Conservation (phyloP, 2,797 vertebrate genomes). For the Anolis apletophallus region DNA sequence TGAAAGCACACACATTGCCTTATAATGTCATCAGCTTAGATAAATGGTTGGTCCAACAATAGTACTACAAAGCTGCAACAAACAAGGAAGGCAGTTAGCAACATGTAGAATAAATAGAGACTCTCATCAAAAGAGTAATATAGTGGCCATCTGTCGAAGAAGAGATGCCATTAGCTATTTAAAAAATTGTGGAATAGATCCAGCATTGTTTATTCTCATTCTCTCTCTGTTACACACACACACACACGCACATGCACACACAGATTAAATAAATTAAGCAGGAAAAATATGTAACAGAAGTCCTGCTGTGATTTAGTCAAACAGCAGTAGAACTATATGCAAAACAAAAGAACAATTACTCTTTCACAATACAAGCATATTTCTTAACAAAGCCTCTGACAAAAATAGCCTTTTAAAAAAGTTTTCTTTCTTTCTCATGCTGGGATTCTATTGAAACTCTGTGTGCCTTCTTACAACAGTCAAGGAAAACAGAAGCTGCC, state of each 20-base stretch:
- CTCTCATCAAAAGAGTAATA: slow-evolving; percentile 60
- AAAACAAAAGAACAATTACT: neutral
- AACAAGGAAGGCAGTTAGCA: slow-evolving; percentile 52
- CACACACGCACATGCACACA: no score
- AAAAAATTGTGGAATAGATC: slow-evolving; percentile 67
- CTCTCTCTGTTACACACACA: slow-evolving; percentile 27
- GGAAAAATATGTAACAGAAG: slow-evolving; percentile 43
- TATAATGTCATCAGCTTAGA: slow-evolving; percentile 55
- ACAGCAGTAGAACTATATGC: neutral
- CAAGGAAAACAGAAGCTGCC: no score
- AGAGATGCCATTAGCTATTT: slow-evolving; percentile 64
- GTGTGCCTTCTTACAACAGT: no score
- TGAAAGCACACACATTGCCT: slow-evolving; percentile 66
- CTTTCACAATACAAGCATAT: no score
- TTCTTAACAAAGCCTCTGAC: no score
- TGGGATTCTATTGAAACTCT: no score
- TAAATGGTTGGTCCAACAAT: slow-evolving; percentile 56
- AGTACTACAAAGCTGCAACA: slow-evolving; percentile 62
- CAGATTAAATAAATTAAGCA: slow-evolving; percentile 32
- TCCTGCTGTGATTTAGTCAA: slow-evolving; percentile 19
- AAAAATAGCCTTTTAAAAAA: no score
- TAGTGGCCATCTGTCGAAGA: slow-evolving; percentile 75
- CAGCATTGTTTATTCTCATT: slow-evolving; percentile 72
- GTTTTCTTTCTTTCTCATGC: no score
- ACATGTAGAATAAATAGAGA: slow-evolving; percentile 41